phyloP scores from a whole-genome alignment of 1,140 invertebrate species.

The Philopotamus ludificatus region DNA sequence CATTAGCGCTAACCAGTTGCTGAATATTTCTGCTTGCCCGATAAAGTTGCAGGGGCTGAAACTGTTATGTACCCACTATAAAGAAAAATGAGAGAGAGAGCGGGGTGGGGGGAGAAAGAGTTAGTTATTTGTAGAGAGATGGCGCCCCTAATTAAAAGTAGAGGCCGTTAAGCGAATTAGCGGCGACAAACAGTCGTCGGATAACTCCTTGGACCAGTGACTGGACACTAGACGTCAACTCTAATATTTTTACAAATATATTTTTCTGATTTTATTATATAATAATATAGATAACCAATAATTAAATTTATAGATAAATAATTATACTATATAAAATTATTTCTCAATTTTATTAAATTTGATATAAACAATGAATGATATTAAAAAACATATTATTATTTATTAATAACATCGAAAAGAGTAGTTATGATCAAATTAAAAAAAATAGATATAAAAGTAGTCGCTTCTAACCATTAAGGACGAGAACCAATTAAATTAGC shows the following conservation, averaged over 20 bases:
- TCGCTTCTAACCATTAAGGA: conserved; percentile 4
- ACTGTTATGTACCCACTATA: not conserved
- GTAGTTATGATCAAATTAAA: not conserved
- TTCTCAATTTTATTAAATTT: no score
- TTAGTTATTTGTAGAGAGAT: conserved; percentile 19
- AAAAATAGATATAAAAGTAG: conserved; percentile 1
- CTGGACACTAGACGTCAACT: no score
- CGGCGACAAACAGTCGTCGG: conserved; percentile 31
- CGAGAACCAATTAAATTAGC: conserved; percentile 32
- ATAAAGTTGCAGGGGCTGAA: conserved; percentile 8
- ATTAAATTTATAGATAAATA: no score
- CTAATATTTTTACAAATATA: no score
- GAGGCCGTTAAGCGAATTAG: conserved; percentile 36
- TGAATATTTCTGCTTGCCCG: conserved; percentile 15
- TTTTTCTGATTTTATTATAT: no score
- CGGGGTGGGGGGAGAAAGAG: conserved; percentile 2
- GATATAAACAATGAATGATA: conserved; percentile 4
- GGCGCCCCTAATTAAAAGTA: conserved; percentile 34
- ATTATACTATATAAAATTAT: no score
- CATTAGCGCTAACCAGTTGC: conserved; percentile 6
- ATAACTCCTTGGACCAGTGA: conserved; percentile 3
- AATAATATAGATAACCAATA: no score
- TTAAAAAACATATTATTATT: not conserved
- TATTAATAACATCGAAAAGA: no score
- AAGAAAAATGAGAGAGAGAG: not conserved